Conservation (phyloP, 2,888 invertebrate species). For the Eledone cirrhosa region DNA sequence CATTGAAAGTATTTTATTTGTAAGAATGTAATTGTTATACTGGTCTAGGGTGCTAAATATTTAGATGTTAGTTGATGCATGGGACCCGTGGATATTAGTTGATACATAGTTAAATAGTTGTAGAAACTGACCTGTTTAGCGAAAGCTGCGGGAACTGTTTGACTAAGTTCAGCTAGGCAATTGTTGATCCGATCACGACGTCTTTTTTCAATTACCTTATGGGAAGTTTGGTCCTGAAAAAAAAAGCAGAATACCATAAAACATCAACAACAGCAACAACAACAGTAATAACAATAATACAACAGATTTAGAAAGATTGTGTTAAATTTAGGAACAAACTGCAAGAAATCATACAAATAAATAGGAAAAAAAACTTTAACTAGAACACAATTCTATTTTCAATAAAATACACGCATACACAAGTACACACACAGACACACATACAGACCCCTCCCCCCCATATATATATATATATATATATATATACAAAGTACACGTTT, state of each 20-base stretch:
- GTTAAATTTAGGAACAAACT: not conserved
- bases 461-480: conserved; percentile 6
- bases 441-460: no score
- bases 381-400: no score
- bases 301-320: not conserved
- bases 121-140: conserved; percentile 76
- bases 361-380: no score
- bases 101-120: not conserved
- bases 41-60: no score
- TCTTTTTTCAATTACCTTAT: conserved; percentile 92
- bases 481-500: not conserved
- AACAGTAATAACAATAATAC: not conserved
- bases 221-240: conserved; percentile 71
- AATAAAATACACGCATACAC: no score
- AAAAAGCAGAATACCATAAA: not conserved
- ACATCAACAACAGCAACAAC: not conserved
- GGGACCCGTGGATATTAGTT: no score
- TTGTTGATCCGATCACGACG: conserved; percentile 95
- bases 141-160: conserved; percentile 90
- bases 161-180: conserved; percentile 89
- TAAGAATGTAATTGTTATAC: no score
- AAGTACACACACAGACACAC: no score
- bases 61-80: not conserved
- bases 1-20: no score
- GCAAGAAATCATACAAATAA: no score